Base-by-base conservation (phyloP, 2,888 invertebrate genomes). In the Nebria salina region DNA sequence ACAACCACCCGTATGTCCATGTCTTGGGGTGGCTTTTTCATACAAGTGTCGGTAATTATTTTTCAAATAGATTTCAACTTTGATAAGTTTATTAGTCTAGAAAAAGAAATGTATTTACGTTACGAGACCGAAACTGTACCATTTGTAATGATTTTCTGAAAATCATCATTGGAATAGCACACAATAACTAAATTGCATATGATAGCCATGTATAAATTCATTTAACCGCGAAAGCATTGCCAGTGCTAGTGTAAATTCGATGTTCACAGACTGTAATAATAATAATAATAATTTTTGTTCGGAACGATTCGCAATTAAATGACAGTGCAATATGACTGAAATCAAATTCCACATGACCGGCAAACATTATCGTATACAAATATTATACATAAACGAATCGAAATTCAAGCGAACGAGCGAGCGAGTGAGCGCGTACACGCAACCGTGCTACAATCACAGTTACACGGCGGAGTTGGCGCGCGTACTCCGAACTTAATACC, bases 261-360 rank as follows among this genome's bases (percentile, higher is more conserved):
- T 74, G 74, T 78, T 73, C 78, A 74, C 78, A 78, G 78, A 78
- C 78, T 73, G 78, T 74, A 78, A 78, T 78, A 78, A 74, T 74
- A 68, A 54, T 54, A 11, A 54, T 13, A 13, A 54, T 54, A 54
- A 54, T 54, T 54, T 54, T 54, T 54, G 54, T 54, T 54, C 72
- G 66, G 64, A 78, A 78, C 78, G 78, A 78, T 78, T 78, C 75
- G 75, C 80, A 80, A 80, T 80, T 75, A 80, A 80, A 80, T 80
- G 80, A 80, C 80, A 80, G 15, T n/a, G 80, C 80, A 80, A 80
- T 80, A 80, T 80, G 80, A 80, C 80, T 80, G 65, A 80, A 80
- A 80, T 80, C 70, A 75, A 80, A 80, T 72, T 74, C 70, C 80
- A 80, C 72, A 80, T 72, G 80, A 77, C 72, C 73, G 78, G 72